Evolutionary conservation across 2,797 vertebrate genomes (phyloP), one percentile per base, ranked within the genome.

Genomic region (Rhadinocentrus ornatus): DNA sequence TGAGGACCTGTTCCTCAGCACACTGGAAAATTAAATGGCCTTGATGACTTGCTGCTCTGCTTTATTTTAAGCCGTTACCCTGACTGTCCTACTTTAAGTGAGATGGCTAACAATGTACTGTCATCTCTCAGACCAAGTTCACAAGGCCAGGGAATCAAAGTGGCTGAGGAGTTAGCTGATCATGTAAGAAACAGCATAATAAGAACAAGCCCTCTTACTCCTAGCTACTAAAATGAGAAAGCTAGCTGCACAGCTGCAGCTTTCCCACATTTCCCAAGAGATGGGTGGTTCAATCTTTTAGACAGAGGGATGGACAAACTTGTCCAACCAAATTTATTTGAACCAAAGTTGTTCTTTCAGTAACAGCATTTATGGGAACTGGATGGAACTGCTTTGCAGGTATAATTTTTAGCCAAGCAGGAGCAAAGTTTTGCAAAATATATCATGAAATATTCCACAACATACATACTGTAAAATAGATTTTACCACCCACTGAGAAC

Each of bases 211-310:
- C 66, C 55, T 66, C 62, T 76, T 29, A 44, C 65, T 80, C 68
- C 56, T 29, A 63, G 56, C 78, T 80, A 73, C 66, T 74, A 64
- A 77, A 83, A 91, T 55, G 82, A 88, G 84, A 82, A 82, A 58
- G 52, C 82, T 88, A 91, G 88, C 81, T 89, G 85, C 82, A 84
- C 68, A 78, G 65, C 66, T 86, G 78, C 62, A 59, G 63, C 80
- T 78, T 86, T 90, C 89, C 83, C 86, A 88, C 86, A 89, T 92
- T 88, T 88, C 91, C 85, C 90, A 18, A 66, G 90, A 89, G 86
- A 88, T 27, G 67, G 50, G 57, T 71, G 82, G 76, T 85, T 82
- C 65, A 57, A 73, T 39, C 74, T 80, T 68, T 68, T 72, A 79
- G 71, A 59, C 15, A 37, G 62, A 71, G 56, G 62, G 66, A 80